Percentiles rank a stretch among this genome's conserved stretches.
phyloP scores from a whole-genome alignment of 53 echinoderm and acorn worm genomes.

The Stichopus horrens region DNA sequence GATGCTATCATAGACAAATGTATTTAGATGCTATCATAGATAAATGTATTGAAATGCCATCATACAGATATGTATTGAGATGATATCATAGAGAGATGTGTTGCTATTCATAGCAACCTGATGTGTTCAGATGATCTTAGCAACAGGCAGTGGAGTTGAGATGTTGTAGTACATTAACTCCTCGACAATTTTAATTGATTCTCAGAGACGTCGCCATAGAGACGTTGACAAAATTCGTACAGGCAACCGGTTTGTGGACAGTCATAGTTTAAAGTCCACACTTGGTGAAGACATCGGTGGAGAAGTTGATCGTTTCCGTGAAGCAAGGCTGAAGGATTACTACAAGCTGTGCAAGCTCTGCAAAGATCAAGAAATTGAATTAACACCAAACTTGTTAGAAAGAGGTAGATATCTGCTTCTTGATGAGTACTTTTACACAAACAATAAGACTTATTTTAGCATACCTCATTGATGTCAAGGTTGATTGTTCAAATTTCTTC shows the following conservation, averaged over 20 bases:
- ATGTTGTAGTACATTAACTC: too few relatives aligned
- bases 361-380: slow-evolving; percentile 60
- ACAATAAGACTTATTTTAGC: not conserved
- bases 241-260: slow-evolving; percentile 72
- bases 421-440: not conserved
- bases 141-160: too few relatives aligned
- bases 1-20: too few relatives aligned
- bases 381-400: slow-evolving; percentile 78
- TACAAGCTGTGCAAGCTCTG: slow-evolving; percentile 80
- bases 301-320: slow-evolving; percentile 73
- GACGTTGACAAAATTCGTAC: slow-evolving; percentile 71
- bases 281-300: slow-evolving; percentile 63
- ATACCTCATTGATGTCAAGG: not conserved
- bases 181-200: too few relatives aligned
- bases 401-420: slow-evolving; percentile 55
- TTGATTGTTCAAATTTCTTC: not conserved
- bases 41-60: too few relatives aligned
- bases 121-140: too few relatives aligned
- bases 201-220: slow-evolving; percentile 52
- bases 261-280: slow-evolving; percentile 70
- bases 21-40: too few relatives aligned
- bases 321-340: slow-evolving; percentile 85
- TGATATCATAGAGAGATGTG: too few relatives aligned
- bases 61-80: too few relatives aligned
- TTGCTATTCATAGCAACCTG: too few relatives aligned